Conservation (phyloP, 53 echinoderm and acorn worm species). For the Luidia sarsii region DNA sequence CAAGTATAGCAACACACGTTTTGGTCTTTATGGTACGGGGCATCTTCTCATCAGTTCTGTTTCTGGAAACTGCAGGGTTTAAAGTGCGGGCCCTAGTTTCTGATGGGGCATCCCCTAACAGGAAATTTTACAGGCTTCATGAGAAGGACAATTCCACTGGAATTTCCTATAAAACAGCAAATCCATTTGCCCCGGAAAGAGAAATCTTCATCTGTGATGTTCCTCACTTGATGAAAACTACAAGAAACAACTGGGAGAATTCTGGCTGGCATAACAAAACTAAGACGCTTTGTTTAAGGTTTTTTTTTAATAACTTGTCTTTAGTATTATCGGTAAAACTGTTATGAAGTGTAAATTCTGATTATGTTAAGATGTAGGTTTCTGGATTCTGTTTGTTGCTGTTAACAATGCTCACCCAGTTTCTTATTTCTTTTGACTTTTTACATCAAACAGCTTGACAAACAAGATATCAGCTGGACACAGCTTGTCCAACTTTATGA, state of each 20-base stretch:
- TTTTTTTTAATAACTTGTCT: slow-evolving; percentile 14
- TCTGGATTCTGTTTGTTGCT: background rate
- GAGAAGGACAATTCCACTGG: too few species aligned
- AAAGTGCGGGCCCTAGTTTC: slow-evolving; percentile 24
- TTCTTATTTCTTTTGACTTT: background rate
- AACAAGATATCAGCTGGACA: slow-evolving; percentile 39
- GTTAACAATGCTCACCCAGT: background rate
- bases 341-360: too few species aligned
- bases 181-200: background rate
- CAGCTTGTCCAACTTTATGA: slow-evolving; percentile 37
- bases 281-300: slow-evolving; percentile 48
- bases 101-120: slow-evolving; percentile 52
- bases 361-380: too few species aligned
- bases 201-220: slow-evolving; percentile 27
- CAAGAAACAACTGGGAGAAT: slow-evolving; percentile 49
- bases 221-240: slow-evolving; percentile 51
- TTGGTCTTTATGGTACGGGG: slow-evolving; percentile 3
- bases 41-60: background rate
- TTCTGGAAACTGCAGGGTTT: slow-evolving; percentile 27
- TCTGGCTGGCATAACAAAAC: slow-evolving; percentile 53
- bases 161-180: too few species aligned
- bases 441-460: slow-evolving; percentile 23
- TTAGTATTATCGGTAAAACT: too few species aligned
- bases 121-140: slow-evolving; percentile 24
- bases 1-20: background rate